phyloP scores from a whole-genome alignment of 2,888 invertebrate species.

The Argynnis bischoffii region DNA sequence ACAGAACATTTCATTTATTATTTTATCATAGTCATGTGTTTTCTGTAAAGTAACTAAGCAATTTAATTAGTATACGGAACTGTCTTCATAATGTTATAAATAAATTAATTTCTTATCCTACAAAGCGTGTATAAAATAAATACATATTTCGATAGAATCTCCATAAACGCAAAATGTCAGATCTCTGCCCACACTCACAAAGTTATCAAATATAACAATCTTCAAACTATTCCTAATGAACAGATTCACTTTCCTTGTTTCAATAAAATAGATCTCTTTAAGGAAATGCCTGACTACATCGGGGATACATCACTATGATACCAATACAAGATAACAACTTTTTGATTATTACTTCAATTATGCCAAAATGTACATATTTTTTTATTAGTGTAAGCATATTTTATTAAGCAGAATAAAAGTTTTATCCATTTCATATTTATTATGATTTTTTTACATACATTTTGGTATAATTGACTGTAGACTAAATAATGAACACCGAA shows the following conservation, averaged over 20 bases:
- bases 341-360: slow-evolving; percentile 1
- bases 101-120: background rate
- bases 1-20: background rate
- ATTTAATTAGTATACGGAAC: background rate
- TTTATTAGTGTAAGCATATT: background rate
- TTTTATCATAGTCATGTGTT: no score
- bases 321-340: background rate
- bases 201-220: slow-evolving; percentile 22
- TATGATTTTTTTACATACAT: background rate
- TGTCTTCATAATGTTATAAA: background rate
- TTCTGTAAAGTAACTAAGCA: background rate
- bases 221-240: slow-evolving; percentile 19
- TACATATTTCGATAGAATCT: background rate
- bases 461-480: slow-evolving; percentile 3
- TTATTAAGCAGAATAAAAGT: background rate
- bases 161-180: background rate
- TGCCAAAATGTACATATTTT: slow-evolving; percentile 5
- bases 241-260: slow-evolving; percentile 16
- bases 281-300: slow-evolving; percentile 7
- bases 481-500: background rate
- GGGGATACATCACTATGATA: slow-evolving; percentile 1
- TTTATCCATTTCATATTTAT: background rate
- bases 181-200: slow-evolving; percentile 13
- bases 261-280: slow-evolving; percentile 26
- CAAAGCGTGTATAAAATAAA: background rate